Evolutionary conservation across 2,797 vertebrate species (phyloP), one percentile per base, ranked within the genome.

Genomic region (Gallirallus australis): DNA sequence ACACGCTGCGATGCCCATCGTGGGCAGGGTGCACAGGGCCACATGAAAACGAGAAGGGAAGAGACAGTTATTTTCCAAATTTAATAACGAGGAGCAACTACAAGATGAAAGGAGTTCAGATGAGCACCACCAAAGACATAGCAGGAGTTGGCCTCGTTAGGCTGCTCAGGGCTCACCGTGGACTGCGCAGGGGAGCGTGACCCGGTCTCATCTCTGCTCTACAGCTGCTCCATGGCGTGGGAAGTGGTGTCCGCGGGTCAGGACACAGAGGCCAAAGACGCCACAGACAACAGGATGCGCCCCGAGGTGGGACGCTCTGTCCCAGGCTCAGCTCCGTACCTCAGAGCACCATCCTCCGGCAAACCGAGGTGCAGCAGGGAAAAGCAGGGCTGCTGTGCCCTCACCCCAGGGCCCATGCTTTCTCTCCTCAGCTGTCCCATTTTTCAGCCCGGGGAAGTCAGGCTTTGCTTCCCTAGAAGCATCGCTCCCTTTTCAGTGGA

Each of bases 81-180:
- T 42, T 35, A 25, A 18, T 12, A 1, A 16, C 42, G 27, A 35
- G 48, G 73, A 69, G 11, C 17, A 16, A n/a, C 47, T 25, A 25
- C 56, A 39, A 39, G 69, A 78, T 35, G 23, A 48, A 17, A 77
- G 42, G 31, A 39, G 71, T 20, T 60, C 31, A 56, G 48, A 33
- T 2, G 17, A 77, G 31, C 42, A 54, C 0, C 0, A 9, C 27
- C 9, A 17, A 54, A 12, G 16, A n/a, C 1, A 0, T 4, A 4
- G 28, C 18, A 9, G 23, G 30, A 15, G 69, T 25, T 20, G 31
- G 28, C 35, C 39, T 85, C 66, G 3, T 4, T n/a, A 4, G 12
- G 17, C 18, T 28, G 33, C 37, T 86, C 21, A 15, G 37, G 28
- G 24, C 12, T 75, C 21, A 15, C 25, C 7, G 15, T 1, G 11